Percentiles rank a stretch among this genome's conserved stretches.
Conservation (phyloP, 2,797 vertebrate genomes). For the Acrocephalus scirpaceus region DNA sequence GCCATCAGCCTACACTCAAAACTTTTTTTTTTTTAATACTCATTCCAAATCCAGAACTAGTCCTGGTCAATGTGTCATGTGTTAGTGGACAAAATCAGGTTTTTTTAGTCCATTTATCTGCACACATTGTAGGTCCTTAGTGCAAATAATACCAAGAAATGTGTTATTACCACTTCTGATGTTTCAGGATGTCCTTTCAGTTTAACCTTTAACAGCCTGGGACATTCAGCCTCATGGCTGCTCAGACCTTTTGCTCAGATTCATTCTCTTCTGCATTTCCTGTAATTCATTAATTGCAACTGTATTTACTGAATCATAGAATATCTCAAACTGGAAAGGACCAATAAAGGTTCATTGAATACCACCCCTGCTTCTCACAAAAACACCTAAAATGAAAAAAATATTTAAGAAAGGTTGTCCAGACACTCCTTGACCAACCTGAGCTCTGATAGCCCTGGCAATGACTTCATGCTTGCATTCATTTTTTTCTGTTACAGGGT, state of each 20-base stretch:
- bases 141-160: not conserved
- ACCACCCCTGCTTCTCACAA: not conserved
- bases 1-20: not conserved
- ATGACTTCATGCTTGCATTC: not conserved
- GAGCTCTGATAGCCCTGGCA: not conserved
- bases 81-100: not conserved
- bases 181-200: not conserved
- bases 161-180: no score
- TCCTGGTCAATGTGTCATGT: no score
- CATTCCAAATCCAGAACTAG: not conserved
- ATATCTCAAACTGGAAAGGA: not conserved
- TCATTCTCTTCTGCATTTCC: not conserved
- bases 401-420: not conserved
- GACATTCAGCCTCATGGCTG: not conserved
- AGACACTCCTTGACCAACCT: not conserved
- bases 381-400: not conserved
- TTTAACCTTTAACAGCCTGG: not conserved
- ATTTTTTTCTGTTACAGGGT: not conserved
- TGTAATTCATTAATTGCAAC: not conserved
- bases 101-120: not conserved
- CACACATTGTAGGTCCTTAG: not conserved
- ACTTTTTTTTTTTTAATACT: not conserved
- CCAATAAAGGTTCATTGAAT: not conserved
- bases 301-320: not conserved
- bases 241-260: not conserved